A percentile compares a stretch with the other conserved stretches of the same genome.
Evolutionary conservation across 2,113 vertebrate species (phyloP).

Genomic region (Labeo rohita): DNA sequence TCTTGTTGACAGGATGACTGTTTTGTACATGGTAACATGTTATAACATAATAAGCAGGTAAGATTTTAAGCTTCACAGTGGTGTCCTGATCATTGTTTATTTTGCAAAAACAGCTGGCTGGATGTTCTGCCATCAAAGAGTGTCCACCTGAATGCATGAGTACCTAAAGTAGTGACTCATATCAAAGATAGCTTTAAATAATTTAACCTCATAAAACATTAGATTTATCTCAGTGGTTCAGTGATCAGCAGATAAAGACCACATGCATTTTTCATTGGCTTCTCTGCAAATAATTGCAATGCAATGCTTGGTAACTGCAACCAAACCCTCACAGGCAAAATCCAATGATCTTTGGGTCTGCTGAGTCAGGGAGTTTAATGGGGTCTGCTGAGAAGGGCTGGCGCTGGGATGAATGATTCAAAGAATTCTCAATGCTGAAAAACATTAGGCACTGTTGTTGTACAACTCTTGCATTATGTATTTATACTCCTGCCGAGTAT

Average conservation of each 20-base stretch:
- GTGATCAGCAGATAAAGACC: background rate
- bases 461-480: background rate
- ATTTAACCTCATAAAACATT: background rate
- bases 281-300: background rate
- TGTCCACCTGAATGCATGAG: background rate
- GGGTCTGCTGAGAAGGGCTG: slow-evolving; percentile 15
- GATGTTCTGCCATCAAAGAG: background rate
- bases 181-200: background rate
- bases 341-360: background rate
- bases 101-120: no score
- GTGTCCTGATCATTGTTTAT: no score
- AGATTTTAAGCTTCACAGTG: background rate
- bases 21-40: background rate
- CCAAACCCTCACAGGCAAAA: background rate
- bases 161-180: background rate
- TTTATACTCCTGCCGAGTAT: background rate
- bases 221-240: background rate
- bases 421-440: background rate
- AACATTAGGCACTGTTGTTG: background rate
- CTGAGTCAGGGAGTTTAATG: slow-evolving; percentile 1
- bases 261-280: background rate
- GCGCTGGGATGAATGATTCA: slow-evolving; percentile 15
- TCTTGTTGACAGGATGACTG: no score
- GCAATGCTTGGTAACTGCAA: background rate
- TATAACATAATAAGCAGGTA: no score